A percentile compares a stretch with the other conserved stretches of the same genome.
These are phyloP conservation scores for Doryteuthis pealeii DNA, from an alignment of 1,140 invertebrate species.

Conservation along the genomic window DNA sequence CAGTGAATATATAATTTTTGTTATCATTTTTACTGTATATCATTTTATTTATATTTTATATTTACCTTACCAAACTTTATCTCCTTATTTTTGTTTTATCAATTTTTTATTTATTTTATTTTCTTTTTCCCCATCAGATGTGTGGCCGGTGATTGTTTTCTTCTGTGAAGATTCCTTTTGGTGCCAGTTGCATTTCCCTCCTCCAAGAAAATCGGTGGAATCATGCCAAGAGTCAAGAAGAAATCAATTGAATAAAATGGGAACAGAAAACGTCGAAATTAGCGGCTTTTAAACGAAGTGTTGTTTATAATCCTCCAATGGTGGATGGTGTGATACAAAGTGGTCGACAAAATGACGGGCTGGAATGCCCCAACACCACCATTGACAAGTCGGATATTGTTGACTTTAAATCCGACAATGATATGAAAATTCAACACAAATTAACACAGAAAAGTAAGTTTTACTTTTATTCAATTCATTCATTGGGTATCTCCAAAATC, in stretches of 20 bases:
- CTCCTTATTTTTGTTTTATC: no score
- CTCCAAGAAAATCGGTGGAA: no score
- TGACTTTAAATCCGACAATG: not conserved
- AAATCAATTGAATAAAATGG: conserved; percentile 6
- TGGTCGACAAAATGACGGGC: not conserved
- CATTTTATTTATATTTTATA: no score
- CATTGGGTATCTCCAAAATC: no score
- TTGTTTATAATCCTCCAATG: not conserved
- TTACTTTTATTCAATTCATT: not conserved
- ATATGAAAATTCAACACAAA: not conserved
- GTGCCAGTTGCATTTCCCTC: no score
- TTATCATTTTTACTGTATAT: no score
- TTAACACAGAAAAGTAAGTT: not conserved
- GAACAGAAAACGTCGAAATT: not conserved
- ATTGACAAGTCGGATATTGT: not conserved
- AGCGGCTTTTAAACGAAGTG: not conserved
- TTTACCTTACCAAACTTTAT: no score
- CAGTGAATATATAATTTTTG: no score
- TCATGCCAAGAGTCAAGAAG: not conserved
- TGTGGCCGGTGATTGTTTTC: no score
- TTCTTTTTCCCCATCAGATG: no score
- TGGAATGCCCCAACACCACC: not conserved
- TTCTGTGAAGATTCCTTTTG: no score
- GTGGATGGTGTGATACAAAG: not conserved
- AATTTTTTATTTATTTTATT: no score